phyloP scores from a whole-genome alignment of 1,140 invertebrate species.

The Drosophila lowei region DNA sequence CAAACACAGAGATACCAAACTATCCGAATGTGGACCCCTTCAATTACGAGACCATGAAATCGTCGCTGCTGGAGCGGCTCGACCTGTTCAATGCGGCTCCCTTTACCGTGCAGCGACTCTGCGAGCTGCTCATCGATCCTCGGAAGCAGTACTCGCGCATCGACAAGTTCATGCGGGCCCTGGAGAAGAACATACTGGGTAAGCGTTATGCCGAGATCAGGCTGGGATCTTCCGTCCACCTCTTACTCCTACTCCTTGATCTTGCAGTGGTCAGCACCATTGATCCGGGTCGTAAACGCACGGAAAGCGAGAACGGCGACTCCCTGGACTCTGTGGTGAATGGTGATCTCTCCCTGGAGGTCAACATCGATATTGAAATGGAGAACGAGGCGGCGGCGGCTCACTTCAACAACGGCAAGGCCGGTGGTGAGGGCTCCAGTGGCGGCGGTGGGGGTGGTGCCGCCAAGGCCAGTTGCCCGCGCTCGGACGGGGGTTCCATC shows the following conservation, averaged over 20 bases:
- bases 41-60: constrained; percentile 95
- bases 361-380: constrained; percentile 88
- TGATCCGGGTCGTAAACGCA: constrained; percentile 89
- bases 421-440: constrained; percentile 29
- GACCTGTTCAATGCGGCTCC: constrained; percentile 94
- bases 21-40: constrained; percentile 96
- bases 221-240: not conserved
- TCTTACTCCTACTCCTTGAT: not conserved
- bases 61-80: constrained; percentile 91
- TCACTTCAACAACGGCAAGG: constrained; percentile 84
- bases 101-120: constrained; percentile 97
- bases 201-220: not conserved
- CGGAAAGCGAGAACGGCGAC: constrained; percentile 88
- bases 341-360: constrained; percentile 86
- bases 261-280: constrained; percentile 93
- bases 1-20: constrained; percentile 86
- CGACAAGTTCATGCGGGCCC: constrained; percentile 97
- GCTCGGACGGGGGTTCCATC: constrained; percentile 44
- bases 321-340: constrained; percentile 85
- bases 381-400: constrained; percentile 84
- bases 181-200: constrained; percentile 95
- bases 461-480: constrained; percentile 54
- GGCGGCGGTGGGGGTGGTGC: constrained; percentile 1
- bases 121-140: constrained; percentile 95
- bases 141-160: constrained; percentile 97